A percentile compares a stretch with the other conserved stretches of the same genome.
Evolutionary conservation across 2,797 vertebrate genomes (phyloP).

Genomic region (Distichodus sexfasciatus): DNA sequence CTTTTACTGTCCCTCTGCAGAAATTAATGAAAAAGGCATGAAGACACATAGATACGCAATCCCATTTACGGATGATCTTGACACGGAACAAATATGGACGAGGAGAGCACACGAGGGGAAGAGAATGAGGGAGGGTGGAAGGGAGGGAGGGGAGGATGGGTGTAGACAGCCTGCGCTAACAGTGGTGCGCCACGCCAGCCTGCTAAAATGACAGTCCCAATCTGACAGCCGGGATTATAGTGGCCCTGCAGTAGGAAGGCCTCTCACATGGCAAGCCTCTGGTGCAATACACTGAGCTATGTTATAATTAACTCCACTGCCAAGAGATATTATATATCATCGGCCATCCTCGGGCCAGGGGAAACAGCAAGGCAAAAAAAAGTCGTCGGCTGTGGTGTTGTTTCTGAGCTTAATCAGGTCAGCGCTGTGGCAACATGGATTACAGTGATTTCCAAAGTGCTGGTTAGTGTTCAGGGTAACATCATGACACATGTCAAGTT

Average conservation of each 20-base stretch:
- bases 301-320: constrained; percentile 92
- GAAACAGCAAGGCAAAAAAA: constrained; percentile 69
- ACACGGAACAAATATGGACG: constrained; percentile 30
- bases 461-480: constrained; percentile 68
- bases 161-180: constrained; percentile 32
- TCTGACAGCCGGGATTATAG: constrained; percentile 84
- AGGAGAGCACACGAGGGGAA: too few species aligned
- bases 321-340: constrained; percentile 88
- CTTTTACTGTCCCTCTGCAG: constrained; percentile 23
- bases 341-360: constrained; percentile 73
- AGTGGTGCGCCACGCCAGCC: constrained; percentile 45
- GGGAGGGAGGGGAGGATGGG: constrained; percentile 30
- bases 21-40: constrained; percentile 37
- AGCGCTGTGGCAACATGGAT: constrained; percentile 80
- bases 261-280: constrained; percentile 72
- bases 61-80: constrained; percentile 14
- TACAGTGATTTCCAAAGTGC: constrained; percentile 79
- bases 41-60: constrained; percentile 29
- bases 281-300: constrained; percentile 75
- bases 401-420: constrained; percentile 86
- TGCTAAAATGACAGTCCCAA: constrained; percentile 73
- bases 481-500: constrained; percentile 70
- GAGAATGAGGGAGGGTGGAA: too few species aligned
- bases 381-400: constrained; percentile 73
- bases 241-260: constrained; percentile 63